These are phyloP conservation scores for Erpobdella octoculata DNA, from an alignment of 2,888 invertebrate genomes.

Conservation along the genomic window DNA sequence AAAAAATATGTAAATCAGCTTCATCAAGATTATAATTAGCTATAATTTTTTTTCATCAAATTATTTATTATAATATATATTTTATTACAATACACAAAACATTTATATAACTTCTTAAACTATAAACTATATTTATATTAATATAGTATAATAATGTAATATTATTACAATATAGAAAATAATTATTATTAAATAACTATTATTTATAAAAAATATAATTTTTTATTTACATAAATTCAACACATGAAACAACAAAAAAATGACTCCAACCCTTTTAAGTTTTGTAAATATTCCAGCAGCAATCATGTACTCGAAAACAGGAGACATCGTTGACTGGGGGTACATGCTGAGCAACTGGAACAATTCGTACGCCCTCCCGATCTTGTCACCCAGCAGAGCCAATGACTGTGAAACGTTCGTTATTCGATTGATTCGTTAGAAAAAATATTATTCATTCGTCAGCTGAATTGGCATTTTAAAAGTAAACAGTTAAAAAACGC, in stretches of 20 bases:
- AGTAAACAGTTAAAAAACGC: background rate
- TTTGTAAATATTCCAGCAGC: constrained; percentile 59
- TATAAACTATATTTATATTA: too few relatives aligned
- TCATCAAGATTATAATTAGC: too few relatives aligned
- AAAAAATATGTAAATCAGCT: too few relatives aligned
- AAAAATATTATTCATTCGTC: background rate
- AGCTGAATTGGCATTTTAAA: background rate
- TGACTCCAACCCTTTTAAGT: constrained; percentile 31
- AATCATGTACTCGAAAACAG: constrained; percentile 60
- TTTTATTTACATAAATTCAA: too few relatives aligned
- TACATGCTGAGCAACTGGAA: constrained; percentile 67
- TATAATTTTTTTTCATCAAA: too few relatives aligned
- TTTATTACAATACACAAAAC: too few relatives aligned
- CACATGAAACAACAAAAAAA: background rate
- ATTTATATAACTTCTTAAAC: too few relatives aligned
- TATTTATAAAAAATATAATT: too few relatives aligned
- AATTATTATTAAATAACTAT: too few relatives aligned
- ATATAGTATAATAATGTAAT: too few relatives aligned
- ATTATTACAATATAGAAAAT: too few relatives aligned
- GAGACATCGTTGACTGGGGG: constrained; percentile 61
- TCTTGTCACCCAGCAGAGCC: constrained; percentile 59
- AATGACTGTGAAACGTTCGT: constrained; percentile 61
- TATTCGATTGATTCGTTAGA: background rate
- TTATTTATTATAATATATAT: too few relatives aligned
- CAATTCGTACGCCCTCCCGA: constrained; percentile 62